These are phyloP conservation scores for Prorops nasuta DNA, from an alignment of 1,140 invertebrate genomes.

Conservation along the genomic window DNA sequence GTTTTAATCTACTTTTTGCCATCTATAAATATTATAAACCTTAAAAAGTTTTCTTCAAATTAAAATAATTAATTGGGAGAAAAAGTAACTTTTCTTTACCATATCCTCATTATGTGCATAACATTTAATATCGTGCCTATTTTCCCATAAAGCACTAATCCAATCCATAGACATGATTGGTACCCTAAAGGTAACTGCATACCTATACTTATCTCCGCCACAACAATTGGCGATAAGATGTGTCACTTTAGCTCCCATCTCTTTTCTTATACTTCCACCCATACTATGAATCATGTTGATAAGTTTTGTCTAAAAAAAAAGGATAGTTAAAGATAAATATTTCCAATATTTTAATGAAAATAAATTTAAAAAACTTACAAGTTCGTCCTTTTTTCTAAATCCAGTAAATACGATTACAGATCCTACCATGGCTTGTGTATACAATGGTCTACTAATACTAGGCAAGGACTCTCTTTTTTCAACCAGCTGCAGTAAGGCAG, in stretches of 20 bases:
- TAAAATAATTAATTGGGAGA: background rate
- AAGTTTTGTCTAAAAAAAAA: slow-evolving; percentile 68
- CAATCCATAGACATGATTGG: slow-evolving; percentile 86
- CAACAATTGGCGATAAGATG: slow-evolving; percentile 88
- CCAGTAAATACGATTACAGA: slow-evolving; percentile 87
- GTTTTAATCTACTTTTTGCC: slow-evolving; percentile 71
- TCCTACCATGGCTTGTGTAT: slow-evolving; percentile 81
- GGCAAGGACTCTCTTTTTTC: slow-evolving; percentile 67
- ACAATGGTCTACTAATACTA: slow-evolving; percentile 77
- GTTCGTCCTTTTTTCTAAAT: slow-evolving; percentile 82
- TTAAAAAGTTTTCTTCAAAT: background rate
- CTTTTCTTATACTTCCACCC: slow-evolving; percentile 90
- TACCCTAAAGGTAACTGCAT: slow-evolving; percentile 83
- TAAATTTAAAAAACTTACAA: slow-evolving; percentile 61
- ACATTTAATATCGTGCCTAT: slow-evolving; percentile 70
- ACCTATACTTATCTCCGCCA: slow-evolving; percentile 81
- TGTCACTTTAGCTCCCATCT: slow-evolving; percentile 83
- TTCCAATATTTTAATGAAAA: slow-evolving; percentile 5
- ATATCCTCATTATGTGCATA: slow-evolving; percentile 61
- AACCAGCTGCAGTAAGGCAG: slow-evolving; percentile 73
- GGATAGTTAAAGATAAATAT: slow-evolving; percentile 15
- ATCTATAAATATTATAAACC: slow-evolving; percentile 30
- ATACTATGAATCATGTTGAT: slow-evolving; percentile 88
- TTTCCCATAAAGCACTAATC: slow-evolving; percentile 84
- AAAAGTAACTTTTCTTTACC: slow-evolving; percentile 56